Conservation (phyloP, 2,113 vertebrate species). For the Elephantulus edwardii region DNA sequence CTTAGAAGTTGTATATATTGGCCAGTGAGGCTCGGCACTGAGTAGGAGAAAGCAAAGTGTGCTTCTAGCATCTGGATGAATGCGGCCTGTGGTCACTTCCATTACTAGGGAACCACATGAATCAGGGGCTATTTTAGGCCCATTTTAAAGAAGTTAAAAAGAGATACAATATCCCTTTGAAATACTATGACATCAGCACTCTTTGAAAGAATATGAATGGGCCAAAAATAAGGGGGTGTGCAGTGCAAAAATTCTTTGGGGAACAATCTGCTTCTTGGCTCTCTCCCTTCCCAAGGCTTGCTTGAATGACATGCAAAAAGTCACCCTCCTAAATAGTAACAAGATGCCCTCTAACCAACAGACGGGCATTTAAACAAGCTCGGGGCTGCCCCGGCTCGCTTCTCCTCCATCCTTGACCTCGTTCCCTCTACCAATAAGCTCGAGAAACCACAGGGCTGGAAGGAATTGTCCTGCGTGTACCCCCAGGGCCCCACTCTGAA, state of each 20-base stretch:
- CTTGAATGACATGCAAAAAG: neutral
- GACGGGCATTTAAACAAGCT: neutral
- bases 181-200: slow-evolving; percentile 65
- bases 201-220: slow-evolving; percentile 57
- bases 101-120: slow-evolving; percentile 14
- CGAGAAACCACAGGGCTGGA: fast-evolving
- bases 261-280: slow-evolving; percentile 37
- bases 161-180: slow-evolving; percentile 69
- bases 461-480: neutral
- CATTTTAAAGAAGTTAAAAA: slow-evolving; percentile 55
- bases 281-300: neutral
- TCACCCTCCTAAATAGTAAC: neutral
- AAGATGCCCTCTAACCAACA: neutral
- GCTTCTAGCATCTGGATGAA: slow-evolving; percentile 21
- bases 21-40: neutral
- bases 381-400: neutral
- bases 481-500: neutral
- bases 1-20: slow-evolving; percentile 19
- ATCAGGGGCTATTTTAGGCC: slow-evolving; percentile 44
- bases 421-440: neutral
- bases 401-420: neutral
- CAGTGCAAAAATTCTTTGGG: slow-evolving; percentile 35
- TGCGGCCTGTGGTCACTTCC: slow-evolving; percentile 21
- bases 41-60: slow-evolving; percentile 28
- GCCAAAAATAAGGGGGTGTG: neutral